Evolutionary conservation across 2,113 vertebrate species (phyloP).

Genomic region (Polyodon spathula): DNA sequence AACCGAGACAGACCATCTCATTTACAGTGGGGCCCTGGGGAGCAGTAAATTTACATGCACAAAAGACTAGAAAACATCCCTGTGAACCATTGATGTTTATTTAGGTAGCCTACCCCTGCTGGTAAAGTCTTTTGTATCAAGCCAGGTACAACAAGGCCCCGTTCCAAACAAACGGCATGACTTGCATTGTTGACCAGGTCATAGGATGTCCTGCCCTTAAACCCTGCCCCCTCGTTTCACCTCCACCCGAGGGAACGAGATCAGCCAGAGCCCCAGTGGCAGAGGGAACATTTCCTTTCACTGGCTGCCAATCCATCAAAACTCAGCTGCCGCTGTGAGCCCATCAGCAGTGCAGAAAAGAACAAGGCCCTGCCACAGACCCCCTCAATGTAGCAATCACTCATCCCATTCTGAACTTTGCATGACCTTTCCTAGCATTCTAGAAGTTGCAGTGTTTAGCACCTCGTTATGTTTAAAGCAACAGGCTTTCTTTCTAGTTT

Average conservation of each 20-base stretch:
- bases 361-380: slow-evolving; percentile 75
- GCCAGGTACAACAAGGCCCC: slow-evolving; percentile 62
- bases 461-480: slow-evolving; percentile 48
- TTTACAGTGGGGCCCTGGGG: slow-evolving; percentile 53
- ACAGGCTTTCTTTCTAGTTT: slow-evolving; percentile 11
- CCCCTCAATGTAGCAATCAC: slow-evolving; percentile 75
- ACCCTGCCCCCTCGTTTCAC: slow-evolving; percentile 32
- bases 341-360: slow-evolving; percentile 71
- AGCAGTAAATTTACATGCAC: slow-evolving; percentile 66
- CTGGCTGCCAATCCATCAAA: slow-evolving; percentile 91
- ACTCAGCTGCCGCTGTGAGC: slow-evolving; percentile 81
- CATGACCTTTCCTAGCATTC: slow-evolving; percentile 73
- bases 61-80: slow-evolving; percentile 57
- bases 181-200: slow-evolving; percentile 54
- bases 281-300: slow-evolving; percentile 79
- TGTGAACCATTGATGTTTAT: slow-evolving; percentile 64
- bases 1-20: slow-evolving; percentile 59
- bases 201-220: slow-evolving; percentile 48
- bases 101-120: slow-evolving; percentile 59
- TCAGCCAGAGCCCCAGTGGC: slow-evolving; percentile 49
- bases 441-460: slow-evolving; percentile 61
- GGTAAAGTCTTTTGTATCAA: slow-evolving; percentile 53
- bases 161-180: slow-evolving; percentile 42
- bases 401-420: slow-evolving; percentile 88
- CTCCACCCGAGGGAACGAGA: slow-evolving; percentile 44